Conservation (phyloP, 2,888 invertebrate species). For the Ischnura elegans region DNA sequence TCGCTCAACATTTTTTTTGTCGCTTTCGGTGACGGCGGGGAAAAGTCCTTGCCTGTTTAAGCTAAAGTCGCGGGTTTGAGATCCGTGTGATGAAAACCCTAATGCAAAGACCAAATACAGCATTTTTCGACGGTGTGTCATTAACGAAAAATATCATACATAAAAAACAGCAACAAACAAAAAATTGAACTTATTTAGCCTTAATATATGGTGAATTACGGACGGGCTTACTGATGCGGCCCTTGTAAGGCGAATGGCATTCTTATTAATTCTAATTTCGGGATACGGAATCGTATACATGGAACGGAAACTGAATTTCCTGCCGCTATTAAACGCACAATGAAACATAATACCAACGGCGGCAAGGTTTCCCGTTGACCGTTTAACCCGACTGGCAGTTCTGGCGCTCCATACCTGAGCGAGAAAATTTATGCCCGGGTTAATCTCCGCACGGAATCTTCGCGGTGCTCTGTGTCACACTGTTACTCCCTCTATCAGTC, state of each 20-base stretch:
- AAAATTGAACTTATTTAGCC: neutral
- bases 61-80: too few species aligned
- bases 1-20: too few species aligned
- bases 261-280: conserved; percentile 8
- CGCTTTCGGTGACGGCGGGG: too few species aligned
- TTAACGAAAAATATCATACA: too few species aligned
- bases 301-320: neutral
- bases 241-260: neutral
- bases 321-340: neutral
- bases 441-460: conserved; percentile 53
- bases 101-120: too few species aligned
- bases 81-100: too few species aligned
- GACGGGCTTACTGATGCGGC: neutral
- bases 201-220: neutral
- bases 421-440: conserved; percentile 53
- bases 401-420: neutral
- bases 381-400: neutral
- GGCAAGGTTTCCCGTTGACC: neutral
- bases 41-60: too few species aligned
- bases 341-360: conserved; percentile 7
- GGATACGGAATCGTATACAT: neutral
- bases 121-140: too few species aligned
- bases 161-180: too few species aligned
- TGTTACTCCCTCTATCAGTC: neutral
- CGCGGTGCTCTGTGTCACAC: conserved; percentile 46